Evolutionary conservation across 2,888 invertebrate species (phyloP).

Genomic region (Sympetrum striolatum): DNA sequence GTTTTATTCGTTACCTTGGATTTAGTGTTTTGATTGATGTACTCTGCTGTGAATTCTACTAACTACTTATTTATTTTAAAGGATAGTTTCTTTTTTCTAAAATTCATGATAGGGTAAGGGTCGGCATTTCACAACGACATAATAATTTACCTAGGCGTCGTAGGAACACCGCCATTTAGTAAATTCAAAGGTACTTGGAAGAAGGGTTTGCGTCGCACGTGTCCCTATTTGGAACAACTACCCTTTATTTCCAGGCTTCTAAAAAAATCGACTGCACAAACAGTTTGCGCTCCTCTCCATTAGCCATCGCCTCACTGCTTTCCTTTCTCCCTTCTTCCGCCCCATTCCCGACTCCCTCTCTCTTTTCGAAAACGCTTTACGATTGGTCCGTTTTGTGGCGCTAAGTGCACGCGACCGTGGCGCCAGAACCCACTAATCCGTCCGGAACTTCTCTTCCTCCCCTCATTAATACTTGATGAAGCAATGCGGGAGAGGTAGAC

Average conservation of each 20-base stretch:
- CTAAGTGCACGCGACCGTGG: conserved; percentile 18
- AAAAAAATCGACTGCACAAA: not conserved
- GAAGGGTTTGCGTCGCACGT: not conserved
- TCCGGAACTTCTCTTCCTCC: not conserved
- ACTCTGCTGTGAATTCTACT: too few species aligned
- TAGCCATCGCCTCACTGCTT: conserved; percentile 11
- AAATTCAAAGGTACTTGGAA: too few species aligned
- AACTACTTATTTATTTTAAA: too few species aligned
- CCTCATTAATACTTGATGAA: conserved; percentile 38
- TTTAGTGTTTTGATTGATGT: too few species aligned
- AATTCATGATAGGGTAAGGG: too few species aligned
- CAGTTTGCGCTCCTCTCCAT: not conserved
- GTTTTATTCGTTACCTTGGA: too few species aligned
- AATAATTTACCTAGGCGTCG: too few species aligned
- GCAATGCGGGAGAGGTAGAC: not conserved
- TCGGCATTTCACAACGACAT: too few species aligned
- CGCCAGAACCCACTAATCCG: conserved; percentile 36
- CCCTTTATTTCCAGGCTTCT: not conserved
- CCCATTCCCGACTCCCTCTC: not conserved
- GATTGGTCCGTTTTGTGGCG: conserved; percentile 4
- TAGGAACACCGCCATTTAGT: too few species aligned
- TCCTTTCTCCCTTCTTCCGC: not conserved
- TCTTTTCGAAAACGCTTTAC: conserved; percentile 31
- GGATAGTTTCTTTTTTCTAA: too few species aligned
- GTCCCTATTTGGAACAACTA: not conserved